These are phyloP conservation scores for Nysson spinosus DNA, from an alignment of 2,888 invertebrate genomes.

Conservation along the genomic window DNA sequence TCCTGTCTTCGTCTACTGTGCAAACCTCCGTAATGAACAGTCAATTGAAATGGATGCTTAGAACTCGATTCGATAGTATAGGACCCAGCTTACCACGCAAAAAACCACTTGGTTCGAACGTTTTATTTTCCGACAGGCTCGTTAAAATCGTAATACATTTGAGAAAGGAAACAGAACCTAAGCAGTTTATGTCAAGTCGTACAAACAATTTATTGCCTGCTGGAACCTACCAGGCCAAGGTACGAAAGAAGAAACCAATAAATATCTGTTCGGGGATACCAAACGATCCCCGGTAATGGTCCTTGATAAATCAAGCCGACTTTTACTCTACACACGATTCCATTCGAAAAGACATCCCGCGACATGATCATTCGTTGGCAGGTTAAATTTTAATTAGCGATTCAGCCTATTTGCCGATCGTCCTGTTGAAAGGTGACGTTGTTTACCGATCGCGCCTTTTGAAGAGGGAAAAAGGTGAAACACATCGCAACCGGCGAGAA, in stretches of 20 bases:
- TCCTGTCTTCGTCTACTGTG: constrained; percentile 33
- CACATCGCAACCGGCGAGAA: background rate
- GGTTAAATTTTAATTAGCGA: constrained; percentile 21
- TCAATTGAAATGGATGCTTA: no score
- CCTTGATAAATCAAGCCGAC: constrained; percentile 27
- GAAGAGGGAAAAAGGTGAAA: background rate
- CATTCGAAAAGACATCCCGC: background rate
- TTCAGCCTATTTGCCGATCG: background rate
- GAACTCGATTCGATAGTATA: no score
- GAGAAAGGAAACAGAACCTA: background rate
- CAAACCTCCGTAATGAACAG: constrained; percentile 29
- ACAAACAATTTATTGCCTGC: constrained; percentile 23
- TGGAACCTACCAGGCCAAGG: background rate
- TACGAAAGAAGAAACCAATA: constrained; percentile 22
- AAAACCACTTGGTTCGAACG: no score
- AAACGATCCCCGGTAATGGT: constrained; percentile 15
- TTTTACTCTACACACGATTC: constrained; percentile 16
- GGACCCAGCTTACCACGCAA: no score
- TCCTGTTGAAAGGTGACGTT: background rate
- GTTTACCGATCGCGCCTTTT: no score
- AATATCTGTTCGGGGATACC: constrained; percentile 21
- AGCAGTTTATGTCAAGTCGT: constrained; percentile 1
- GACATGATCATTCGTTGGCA: background rate
- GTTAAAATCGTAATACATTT: background rate
- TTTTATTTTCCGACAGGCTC: no score